A percentile compares a stretch with the other conserved stretches of the same genome.
Evolutionary conservation across 1,140 invertebrate species (phyloP).

Genomic region (Protaetia brevitarsis): DNA sequence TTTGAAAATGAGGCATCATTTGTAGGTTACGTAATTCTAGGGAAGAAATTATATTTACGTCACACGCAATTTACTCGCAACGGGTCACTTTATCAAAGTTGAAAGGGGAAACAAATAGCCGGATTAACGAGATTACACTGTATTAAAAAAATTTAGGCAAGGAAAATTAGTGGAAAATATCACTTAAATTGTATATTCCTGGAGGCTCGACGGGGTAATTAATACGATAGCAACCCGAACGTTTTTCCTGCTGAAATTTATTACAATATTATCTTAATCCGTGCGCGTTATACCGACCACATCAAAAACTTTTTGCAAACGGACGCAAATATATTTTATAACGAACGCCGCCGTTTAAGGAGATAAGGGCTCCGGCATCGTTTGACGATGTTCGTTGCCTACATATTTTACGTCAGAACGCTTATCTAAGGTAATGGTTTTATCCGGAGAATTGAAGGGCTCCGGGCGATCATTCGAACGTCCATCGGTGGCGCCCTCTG

Average conservation of each 20-base stretch:
- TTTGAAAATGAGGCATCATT: too few species aligned
- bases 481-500: neutral
- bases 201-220: neutral
- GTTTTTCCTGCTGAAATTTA: constrained; percentile 7
- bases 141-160: neutral
- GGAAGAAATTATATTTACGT: too few species aligned
- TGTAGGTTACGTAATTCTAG: too few species aligned
- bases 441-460: constrained; percentile 17
- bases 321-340: constrained; percentile 17
- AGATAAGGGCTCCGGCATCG: neutral
- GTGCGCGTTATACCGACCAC: neutral
- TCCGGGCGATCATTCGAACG: constrained; percentile 10
- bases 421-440: constrained; percentile 18
- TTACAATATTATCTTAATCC: constrained; percentile 17
- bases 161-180: constrained; percentile 9
- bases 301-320: constrained; percentile 18
- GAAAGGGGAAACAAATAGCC: neutral
- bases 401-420: constrained; percentile 12
- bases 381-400: neutral
- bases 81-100: neutral
- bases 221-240: constrained; percentile 7
- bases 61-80: neutral
- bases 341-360: constrained; percentile 6
- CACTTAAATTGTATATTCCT: constrained; percentile 4
- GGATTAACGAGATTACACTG: neutral